Conservation (phyloP, 2,113 vertebrate genomes). For the Pangasianodon gigas region DNA sequence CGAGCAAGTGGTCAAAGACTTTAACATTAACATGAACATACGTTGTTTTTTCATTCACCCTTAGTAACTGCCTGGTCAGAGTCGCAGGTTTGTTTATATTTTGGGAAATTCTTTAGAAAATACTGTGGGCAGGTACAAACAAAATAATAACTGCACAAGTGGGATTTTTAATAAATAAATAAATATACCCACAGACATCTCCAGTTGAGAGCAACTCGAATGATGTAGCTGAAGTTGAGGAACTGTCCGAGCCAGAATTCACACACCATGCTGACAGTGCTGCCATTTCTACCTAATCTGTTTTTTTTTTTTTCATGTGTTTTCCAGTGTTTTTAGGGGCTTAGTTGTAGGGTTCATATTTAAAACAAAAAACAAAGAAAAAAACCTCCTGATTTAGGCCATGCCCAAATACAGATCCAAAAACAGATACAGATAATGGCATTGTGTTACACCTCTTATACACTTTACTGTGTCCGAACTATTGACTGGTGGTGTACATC, state of each 20-base stretch:
- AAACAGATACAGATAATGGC: neutral
- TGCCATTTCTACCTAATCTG: neutral
- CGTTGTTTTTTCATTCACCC: neutral
- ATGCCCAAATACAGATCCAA: neutral
- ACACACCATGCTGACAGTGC: neutral
- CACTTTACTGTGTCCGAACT: too few relatives aligned
- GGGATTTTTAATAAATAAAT: neutral
- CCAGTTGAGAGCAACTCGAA: neutral
- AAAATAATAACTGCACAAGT: neutral
- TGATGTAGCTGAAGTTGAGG: neutral
- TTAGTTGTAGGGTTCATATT: neutral
- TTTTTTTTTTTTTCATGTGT: neutral
- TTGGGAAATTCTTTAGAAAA: too few relatives aligned
- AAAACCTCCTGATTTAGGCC: neutral
- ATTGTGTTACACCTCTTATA: neutral
- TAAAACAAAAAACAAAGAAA: neutral
- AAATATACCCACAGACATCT: neutral
- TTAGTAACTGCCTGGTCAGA: too few relatives aligned
- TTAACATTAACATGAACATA: neutral
- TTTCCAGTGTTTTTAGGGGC: neutral
- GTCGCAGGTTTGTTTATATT: too few relatives aligned
- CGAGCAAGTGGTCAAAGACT: neutral
- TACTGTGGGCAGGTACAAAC: neutral
- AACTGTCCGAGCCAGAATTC: neutral
- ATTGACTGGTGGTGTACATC: neutral